Conservation (phyloP, 1,140 invertebrate genomes). For the Plectrocnemia conspersa region DNA sequence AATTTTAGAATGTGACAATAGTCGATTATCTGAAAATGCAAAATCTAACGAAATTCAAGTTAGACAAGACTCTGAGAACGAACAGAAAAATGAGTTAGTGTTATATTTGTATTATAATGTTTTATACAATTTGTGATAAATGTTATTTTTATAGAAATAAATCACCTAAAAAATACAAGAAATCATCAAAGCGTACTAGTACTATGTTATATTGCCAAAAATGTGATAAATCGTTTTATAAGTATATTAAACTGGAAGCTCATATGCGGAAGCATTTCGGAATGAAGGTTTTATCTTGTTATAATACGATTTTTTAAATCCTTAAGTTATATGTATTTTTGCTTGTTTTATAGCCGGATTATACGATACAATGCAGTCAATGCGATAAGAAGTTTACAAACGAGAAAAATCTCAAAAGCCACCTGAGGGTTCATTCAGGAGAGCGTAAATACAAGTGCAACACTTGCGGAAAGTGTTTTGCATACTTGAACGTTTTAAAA, state of each 20-base stretch:
- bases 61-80: too few species aligned
- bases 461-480: conserved; percentile 68
- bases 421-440: conserved; percentile 73
- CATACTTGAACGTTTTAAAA: conserved; percentile 37
- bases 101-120: too few species aligned
- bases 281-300: conserved; percentile 26
- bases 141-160: conserved; percentile 22
- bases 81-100: too few species aligned
- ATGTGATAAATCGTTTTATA: conserved; percentile 35
- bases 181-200: conserved; percentile 18
- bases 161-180: conserved; percentile 22
- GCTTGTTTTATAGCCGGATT: conserved; percentile 17
- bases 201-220: conserved; percentile 31
- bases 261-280: conserved; percentile 35
- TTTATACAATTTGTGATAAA: too few species aligned
- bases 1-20: too few species aligned
- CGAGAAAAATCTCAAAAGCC: conserved; percentile 51
- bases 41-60: too few species aligned
- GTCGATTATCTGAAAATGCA: too few species aligned
- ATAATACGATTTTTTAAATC: neutral
- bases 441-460: conserved; percentile 77
- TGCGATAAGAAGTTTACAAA: conserved; percentile 49
- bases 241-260: conserved; percentile 34
- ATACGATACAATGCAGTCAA: conserved; percentile 45
- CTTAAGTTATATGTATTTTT: neutral